These are phyloP conservation scores for Pilophorus perplexus DNA, from an alignment of 2,888 invertebrate species.

Conservation along the genomic window DNA sequence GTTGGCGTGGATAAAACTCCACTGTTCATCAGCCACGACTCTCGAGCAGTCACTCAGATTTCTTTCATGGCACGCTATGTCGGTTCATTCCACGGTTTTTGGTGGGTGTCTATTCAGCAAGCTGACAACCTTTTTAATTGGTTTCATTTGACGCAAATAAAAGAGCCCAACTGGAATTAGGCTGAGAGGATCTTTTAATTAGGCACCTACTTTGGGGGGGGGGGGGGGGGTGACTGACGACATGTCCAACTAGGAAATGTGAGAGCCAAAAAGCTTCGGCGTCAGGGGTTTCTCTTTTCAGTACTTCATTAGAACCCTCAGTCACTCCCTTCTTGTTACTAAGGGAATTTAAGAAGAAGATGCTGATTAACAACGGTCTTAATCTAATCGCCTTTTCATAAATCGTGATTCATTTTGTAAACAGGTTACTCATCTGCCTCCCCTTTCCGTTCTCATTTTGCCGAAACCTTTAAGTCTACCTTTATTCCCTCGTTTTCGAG, in stretches of 20 bases:
- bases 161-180: no score
- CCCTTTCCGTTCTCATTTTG: constrained; percentile 10
- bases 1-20: no score
- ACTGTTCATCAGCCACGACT: no score
- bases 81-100: no score
- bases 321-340: background rate
- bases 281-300: constrained; percentile 2
- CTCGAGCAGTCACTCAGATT: no score
- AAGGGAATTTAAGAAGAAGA: constrained; percentile 23
- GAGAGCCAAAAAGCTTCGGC: constrained; percentile 1
- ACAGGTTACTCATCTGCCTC: constrained; percentile 18
- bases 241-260: constrained; percentile 1
- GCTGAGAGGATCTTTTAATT: no score
- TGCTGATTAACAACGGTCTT: constrained; percentile 38
- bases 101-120: no score
- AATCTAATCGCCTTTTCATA: constrained; percentile 40
- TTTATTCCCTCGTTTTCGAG: background rate
- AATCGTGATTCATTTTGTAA: constrained; percentile 39
- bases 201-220: background rate
- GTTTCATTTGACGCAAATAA: no score
- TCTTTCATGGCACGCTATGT: no score
- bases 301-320: constrained; percentile 26
- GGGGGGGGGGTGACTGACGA: background rate
- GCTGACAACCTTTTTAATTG: no score
- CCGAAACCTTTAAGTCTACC: constrained; percentile 6